phyloP scores from a whole-genome alignment of 1,140 invertebrate genomes.

The Drosophila burlai region DNA sequence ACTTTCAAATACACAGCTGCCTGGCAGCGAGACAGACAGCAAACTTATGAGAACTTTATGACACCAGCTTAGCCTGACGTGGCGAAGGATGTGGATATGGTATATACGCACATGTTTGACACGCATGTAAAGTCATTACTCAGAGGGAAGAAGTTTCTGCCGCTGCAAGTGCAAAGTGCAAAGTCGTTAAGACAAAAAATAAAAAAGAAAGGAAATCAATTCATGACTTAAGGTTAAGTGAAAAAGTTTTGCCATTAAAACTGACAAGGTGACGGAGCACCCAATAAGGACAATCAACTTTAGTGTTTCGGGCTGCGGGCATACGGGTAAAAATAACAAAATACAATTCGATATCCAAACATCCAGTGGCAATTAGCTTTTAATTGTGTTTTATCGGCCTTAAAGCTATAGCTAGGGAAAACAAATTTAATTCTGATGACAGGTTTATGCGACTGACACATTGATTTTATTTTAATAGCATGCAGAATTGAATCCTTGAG shows the following conservation, averaged over 20 bases:
- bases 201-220: conserved; percentile 63
- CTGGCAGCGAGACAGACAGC: conserved; percentile 19
- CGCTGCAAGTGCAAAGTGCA: conserved; percentile 60
- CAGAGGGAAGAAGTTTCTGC: conserved; percentile 45
- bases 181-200: conserved; percentile 66
- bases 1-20: conserved; percentile 63
- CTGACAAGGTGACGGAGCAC: conserved; percentile 56
- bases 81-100: conserved; percentile 20
- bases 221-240: conserved; percentile 76
- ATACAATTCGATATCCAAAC: not conserved
- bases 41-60: conserved; percentile 67
- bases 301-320: not conserved
- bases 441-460: conserved; percentile 6
- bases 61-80: conserved; percentile 65
- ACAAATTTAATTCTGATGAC: conserved; percentile 1
- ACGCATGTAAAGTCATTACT: conserved; percentile 79
- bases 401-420: not conserved
- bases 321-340: not conserved
- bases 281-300: conserved; percentile 7
- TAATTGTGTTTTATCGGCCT: conserved; percentile 4
- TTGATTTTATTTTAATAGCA: not conserved
- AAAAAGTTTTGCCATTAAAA: conserved; percentile 77
- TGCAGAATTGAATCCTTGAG: not conserved
- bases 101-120: conserved; percentile 57
- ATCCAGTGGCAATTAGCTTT: not conserved